Evolutionary conservation across 2,888 invertebrate species (phyloP), one percentile per base, ranked within the genome.

Genomic region (Amblyjoppa proteus): DNA sequence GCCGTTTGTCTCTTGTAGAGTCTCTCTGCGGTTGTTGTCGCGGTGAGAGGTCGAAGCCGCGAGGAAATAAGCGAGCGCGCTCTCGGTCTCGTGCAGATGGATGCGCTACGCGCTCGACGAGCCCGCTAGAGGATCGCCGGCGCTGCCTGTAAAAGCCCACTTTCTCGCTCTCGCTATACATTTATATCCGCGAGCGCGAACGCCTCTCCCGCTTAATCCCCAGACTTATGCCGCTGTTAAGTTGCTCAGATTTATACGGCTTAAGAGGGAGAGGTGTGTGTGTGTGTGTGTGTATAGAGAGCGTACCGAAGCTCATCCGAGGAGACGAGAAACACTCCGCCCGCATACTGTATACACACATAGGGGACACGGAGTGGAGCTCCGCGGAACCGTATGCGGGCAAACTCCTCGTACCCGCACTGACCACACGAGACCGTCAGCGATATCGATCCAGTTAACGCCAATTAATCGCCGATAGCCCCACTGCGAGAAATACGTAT

Each of bases 231-330:
- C 92, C 91, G 89, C 88, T 89, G 90, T 87, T 93, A 92, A 93
- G 93, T 92, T 92, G 92, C 89, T 89, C 92, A 93, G 94, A 94
- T 94, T 93, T 94, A 93, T 94, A 92, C 90, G 93, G 93, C 93
- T 93, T 91, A 93, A 87, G 89, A 83, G 78, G 76, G 83, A 69
- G 80, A 83, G 73, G 73, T 2, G 20, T 20, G 20, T 20, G 84
- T 75, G 73, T 2, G 41, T 3, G 45, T 3, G 13, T 13, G 53
- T 81, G 78, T 53, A 77, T 16, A 73, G 71, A 25, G 45, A 64
- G 61, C 34, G 38, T 53, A 66, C 7, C 70, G 73, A 68, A 45
- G 41, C 58, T 71, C 74, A 49, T 6, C 31, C 64, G 49, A 75
- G 11, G 11, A 64, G 64, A 75, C 61, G 70, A 73, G 77, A 76